These are phyloP conservation scores for Leptopterna dolabrata DNA, from an alignment of 2,888 invertebrate species.

Conservation along the genomic window DNA sequence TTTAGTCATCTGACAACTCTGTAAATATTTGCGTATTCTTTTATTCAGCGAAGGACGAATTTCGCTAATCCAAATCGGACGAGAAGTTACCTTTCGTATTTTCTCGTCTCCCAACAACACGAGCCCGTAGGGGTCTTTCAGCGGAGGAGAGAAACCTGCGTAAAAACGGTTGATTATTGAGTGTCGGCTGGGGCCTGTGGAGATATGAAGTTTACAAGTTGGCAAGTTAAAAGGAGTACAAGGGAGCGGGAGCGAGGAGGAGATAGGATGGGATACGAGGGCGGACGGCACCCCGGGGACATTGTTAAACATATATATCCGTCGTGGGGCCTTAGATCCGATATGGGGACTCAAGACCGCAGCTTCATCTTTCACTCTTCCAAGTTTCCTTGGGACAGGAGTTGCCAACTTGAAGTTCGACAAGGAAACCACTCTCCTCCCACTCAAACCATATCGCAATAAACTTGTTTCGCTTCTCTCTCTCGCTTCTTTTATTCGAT, in stretches of 20 bases:
- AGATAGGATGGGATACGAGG: conserved; percentile 41
- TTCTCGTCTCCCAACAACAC: neutral
- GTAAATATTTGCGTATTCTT: no score
- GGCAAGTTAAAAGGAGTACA: conserved; percentile 38
- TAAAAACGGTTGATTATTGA: conserved; percentile 25
- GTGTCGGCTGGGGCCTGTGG: conserved; percentile 10
- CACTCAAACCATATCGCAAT: neutral
- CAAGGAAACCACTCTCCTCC: conserved; percentile 1
- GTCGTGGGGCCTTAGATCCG: conserved; percentile 32
- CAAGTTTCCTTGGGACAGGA: neutral
- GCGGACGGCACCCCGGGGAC: conserved; percentile 44
- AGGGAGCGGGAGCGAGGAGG: neutral
- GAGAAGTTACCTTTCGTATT: no score
- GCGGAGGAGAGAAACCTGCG: neutral
- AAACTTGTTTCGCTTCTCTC: neutral
- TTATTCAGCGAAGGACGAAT: no score
- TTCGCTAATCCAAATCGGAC: no score
- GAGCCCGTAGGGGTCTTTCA: neutral
- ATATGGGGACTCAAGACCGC: conserved; percentile 26
- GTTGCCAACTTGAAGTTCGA: conserved; percentile 18
- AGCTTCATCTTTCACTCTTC: conserved; percentile 39
- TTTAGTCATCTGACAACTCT: no score
- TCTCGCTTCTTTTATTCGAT: neutral
- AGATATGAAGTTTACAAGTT: conserved; percentile 39
- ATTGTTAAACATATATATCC: conserved; percentile 45